Percentiles rank a stretch among this genome's conserved stretches.
These are phyloP conservation scores for Drosophila borborema DNA, from an alignment of 2,888 invertebrate genomes.

Conservation along the genomic window DNA sequence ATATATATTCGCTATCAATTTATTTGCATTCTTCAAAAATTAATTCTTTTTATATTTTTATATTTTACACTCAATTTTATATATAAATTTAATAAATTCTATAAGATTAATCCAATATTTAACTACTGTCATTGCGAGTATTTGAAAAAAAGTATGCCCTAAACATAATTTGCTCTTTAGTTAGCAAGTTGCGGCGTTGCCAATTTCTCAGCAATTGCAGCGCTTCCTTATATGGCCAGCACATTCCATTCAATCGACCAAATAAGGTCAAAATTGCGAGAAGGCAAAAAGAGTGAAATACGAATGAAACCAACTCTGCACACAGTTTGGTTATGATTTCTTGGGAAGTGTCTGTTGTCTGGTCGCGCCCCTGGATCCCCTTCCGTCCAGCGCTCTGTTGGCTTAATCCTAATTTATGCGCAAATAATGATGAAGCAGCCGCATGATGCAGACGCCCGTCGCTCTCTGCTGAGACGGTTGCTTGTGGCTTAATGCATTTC, in stretches of 20 bases:
- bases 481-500: constrained; percentile 58
- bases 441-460: constrained; percentile 31
- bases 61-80: too few relatives aligned
- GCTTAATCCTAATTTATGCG: constrained; percentile 81
- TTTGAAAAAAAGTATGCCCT: constrained; percentile 2
- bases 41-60: too few relatives aligned
- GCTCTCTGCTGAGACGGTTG: background rate
- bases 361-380: background rate
- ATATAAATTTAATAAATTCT: background rate
- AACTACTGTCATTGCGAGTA: constrained; percentile 21
- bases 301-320: constrained; percentile 20
- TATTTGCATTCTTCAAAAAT: too few relatives aligned
- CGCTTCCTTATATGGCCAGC: constrained; percentile 54
- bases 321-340: constrained; percentile 66
- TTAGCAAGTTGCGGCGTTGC: constrained; percentile 30
- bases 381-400: constrained; percentile 5
- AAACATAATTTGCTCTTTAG: constrained; percentile 32
- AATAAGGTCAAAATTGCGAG: constrained; percentile 74
- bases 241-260: constrained; percentile 55
- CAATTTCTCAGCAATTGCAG: constrained; percentile 54
- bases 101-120: background rate
- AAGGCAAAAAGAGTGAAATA: constrained; percentile 1
- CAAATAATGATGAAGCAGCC: constrained; percentile 78
- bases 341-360: constrained; percentile 52
- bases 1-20: too few relatives aligned